Conservation (phyloP, 2,797 vertebrate genomes). For the Orientallactaga sibirica region DNA sequence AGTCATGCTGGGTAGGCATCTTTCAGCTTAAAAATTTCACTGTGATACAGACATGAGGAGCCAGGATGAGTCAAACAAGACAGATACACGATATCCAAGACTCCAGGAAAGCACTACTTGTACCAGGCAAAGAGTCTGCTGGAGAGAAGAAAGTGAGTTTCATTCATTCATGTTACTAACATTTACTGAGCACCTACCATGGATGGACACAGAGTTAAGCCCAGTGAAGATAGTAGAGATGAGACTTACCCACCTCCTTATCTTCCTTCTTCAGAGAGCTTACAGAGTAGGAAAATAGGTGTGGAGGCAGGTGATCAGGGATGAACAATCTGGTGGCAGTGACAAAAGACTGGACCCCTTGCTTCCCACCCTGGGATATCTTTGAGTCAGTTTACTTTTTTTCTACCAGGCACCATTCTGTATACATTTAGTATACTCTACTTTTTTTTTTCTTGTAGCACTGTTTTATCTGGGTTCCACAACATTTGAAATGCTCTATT, state of each 20-base stretch:
- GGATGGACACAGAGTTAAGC: not conserved
- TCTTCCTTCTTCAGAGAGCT: not conserved
- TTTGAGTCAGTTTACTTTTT: too few species aligned
- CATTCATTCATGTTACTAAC: not conserved
- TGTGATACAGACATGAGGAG: accelerated
- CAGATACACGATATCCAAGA: not conserved
- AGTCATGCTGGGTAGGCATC: not conserved
- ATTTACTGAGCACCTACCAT: not conserved
- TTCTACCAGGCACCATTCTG: not conserved
- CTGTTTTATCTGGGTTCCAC: not conserved
- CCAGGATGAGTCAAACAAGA: accelerated
- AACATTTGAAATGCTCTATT: not conserved
- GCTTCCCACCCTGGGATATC: too few species aligned
- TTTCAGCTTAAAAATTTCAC: not conserved
- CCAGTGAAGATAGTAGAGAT: not conserved
- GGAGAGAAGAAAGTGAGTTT: not conserved
- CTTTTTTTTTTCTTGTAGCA: not conserved
- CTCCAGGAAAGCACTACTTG: not conserved
- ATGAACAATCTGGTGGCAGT: too few species aligned
- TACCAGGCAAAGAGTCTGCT: not conserved
- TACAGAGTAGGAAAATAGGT: not conserved
- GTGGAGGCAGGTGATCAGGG: not conserved
- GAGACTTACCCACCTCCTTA: accelerated
- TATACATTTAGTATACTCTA: not conserved
- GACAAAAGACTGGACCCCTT: too few species aligned